Conservation (phyloP, 2,797 vertebrate species). For the Leuciscus waleckii region DNA sequence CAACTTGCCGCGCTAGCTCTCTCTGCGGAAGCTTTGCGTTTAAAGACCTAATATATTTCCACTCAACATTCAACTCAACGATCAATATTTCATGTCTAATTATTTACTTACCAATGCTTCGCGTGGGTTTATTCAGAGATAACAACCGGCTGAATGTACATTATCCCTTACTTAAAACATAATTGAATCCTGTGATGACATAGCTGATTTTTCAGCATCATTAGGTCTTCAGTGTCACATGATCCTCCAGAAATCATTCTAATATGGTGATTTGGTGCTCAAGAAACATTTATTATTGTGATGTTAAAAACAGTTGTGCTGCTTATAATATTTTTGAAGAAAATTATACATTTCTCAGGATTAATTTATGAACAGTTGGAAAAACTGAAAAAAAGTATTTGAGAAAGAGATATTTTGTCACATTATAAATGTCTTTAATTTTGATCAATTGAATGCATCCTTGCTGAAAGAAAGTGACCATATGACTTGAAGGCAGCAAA, state of each 20-base stretch:
- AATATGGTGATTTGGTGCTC: background rate
- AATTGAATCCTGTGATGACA: background rate
- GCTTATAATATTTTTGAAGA: background rate
- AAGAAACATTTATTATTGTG: background rate
- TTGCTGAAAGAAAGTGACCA: background rate
- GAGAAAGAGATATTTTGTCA: too few relatives aligned
- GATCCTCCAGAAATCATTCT: background rate
- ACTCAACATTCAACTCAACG: too few relatives aligned
- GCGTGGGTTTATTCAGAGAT: too few relatives aligned
- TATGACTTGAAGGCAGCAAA: background rate
- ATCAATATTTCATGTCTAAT: too few relatives aligned
- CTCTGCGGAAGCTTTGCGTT: too few relatives aligned
- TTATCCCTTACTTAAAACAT: too few relatives aligned
- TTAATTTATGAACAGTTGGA: background rate
- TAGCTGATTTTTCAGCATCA: background rate
- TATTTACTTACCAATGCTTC: too few relatives aligned
- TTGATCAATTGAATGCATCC: background rate
- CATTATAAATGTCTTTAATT: background rate
- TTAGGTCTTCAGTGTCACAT: background rate
- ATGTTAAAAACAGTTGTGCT: background rate
- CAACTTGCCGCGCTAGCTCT: too few relatives aligned
- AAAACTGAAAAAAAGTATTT: too few relatives aligned
- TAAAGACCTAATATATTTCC: too few relatives aligned
- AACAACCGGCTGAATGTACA: too few relatives aligned
- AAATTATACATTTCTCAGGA: background rate